These are phyloP conservation scores for Phrixothrix hirtus DNA, from an alignment of 2,888 invertebrate species.

Conservation along the genomic window DNA sequence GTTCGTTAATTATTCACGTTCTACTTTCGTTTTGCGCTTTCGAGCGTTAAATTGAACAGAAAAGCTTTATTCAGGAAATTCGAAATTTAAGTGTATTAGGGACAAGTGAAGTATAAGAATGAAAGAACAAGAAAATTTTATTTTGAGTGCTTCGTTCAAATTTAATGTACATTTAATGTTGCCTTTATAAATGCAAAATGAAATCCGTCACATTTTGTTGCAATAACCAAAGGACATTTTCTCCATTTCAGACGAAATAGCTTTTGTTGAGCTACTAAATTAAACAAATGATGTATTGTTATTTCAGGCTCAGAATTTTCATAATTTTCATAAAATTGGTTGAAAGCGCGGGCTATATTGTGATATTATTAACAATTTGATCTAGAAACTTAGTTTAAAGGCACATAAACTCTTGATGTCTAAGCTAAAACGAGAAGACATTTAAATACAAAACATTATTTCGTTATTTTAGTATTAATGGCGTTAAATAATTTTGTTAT, in stretches of 20 bases:
- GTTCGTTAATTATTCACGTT: slow-evolving; percentile 14
- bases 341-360: background rate
- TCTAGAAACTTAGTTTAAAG: too few species aligned
- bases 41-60: slow-evolving; percentile 11
- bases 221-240: too few species aligned
- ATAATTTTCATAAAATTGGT: background rate
- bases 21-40: slow-evolving; percentile 13
- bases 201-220: too few species aligned
- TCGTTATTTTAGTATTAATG: too few species aligned
- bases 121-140: background rate
- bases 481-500: too few species aligned
- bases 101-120: background rate
- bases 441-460: too few species aligned
- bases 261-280: too few species aligned
- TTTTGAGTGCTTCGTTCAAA: background rate
- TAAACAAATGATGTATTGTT: background rate
- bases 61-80: slow-evolving; percentile 4
- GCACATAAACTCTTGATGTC: too few species aligned
- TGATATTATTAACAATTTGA: too few species aligned
- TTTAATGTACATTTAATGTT: background rate
- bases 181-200: background rate
- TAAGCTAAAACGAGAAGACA: too few species aligned
- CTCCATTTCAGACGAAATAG: too few species aligned
- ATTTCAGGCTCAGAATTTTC: background rate
- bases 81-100: slow-evolving; percentile 4